Evolutionary conservation across 2,888 invertebrate species (phyloP).

Genomic region (Apamea anceps): DNA sequence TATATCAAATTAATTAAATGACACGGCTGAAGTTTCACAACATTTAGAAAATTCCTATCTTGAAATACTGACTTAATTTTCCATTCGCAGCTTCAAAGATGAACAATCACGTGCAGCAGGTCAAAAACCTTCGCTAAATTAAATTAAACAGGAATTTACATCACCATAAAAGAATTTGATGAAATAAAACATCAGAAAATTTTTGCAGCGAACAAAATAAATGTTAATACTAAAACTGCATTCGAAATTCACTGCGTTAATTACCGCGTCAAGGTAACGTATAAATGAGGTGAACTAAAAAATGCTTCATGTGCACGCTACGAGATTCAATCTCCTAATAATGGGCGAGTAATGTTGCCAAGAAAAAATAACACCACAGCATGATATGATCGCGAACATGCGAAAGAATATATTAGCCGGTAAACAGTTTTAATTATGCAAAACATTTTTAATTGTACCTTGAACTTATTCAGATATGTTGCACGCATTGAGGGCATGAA

Average conservation of each 20-base stretch:
- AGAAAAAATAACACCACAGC: slow-evolving; percentile 77
- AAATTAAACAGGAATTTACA: slow-evolving; percentile 54
- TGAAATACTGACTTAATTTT: slow-evolving; percentile 57
- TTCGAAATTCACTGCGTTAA: slow-evolving; percentile 77
- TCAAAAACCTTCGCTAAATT: slow-evolving; percentile 57
- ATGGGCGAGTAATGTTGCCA: slow-evolving; percentile 79
- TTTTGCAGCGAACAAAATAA: slow-evolving; percentile 58
- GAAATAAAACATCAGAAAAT: slow-evolving; percentile 41
- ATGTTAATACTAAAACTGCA: slow-evolving; percentile 64
- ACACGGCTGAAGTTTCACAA: slow-evolving; percentile 56
- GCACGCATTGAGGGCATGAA: slow-evolving; percentile 65
- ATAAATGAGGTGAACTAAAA: slow-evolving; percentile 77
- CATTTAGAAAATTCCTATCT: slow-evolving; percentile 58
- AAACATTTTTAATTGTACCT: slow-evolving; percentile 80
- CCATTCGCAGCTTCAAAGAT: slow-evolving; percentile 52
- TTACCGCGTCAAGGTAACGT: slow-evolving; percentile 81
- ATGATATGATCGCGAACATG: slow-evolving; percentile 83
- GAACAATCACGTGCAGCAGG: slow-evolving; percentile 54
- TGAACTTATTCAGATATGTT: slow-evolving; percentile 80
- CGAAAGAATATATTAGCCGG: slow-evolving; percentile 83
- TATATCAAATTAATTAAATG: slow-evolving; percentile 60
- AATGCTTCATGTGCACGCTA: slow-evolving; percentile 85
- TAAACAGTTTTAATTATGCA: slow-evolving; percentile 83
- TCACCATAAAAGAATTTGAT: slow-evolving; percentile 55
- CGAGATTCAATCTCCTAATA: slow-evolving; percentile 85